Base-by-base conservation (phyloP, 2,888 invertebrate genomes). In the Ormia ochracea region DNA sequence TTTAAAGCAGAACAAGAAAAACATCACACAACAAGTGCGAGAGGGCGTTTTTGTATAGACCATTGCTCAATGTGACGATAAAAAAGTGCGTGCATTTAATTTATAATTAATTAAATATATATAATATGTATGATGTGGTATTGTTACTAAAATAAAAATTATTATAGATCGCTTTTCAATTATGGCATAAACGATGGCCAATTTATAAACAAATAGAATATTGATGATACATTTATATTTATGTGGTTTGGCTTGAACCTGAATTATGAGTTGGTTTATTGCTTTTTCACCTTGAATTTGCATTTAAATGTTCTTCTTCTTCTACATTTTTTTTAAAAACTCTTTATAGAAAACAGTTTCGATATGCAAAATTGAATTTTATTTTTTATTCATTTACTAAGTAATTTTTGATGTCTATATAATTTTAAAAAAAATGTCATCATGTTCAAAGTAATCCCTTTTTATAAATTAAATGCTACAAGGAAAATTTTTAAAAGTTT, bases 141-240 rank as follows among this genome's bases (percentile, higher is more conserved):
- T 41, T 31, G 4, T 28, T 28, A 59, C 4, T 21, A 43, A 58
- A 31, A 28, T 45, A 23, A 50, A 26, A 50, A 76, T 36, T 36
- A 68, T 19, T 80, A 80, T 80, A 63, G 68, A 61, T 61, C 48
- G 28, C 48, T 65, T 41, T 72, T 41, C 66, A 41, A 48, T 79
- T 69, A 76, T 81, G 75, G 85, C 86, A 83, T 80, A 82, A 78
- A 75, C 78, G 82, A 82, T 76, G 83, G 82, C 38, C 82, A 83
- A 76, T 81, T 31, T 28, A 58, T 54, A 69, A 81, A 76, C 73
- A 69, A 75, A 63, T 78, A 75, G 80, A 82, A 82, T 82, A 74
- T 59, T 79, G 70, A 78, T 80, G 59, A 65, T 48, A 28, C 28
- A 28, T 54, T n/a, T 52, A 59, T 68, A 54, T 52, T 52, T 61